These are phyloP conservation scores for Babylonia areolata DNA, from an alignment of 1,140 invertebrate genomes.

Conservation along the genomic window DNA sequence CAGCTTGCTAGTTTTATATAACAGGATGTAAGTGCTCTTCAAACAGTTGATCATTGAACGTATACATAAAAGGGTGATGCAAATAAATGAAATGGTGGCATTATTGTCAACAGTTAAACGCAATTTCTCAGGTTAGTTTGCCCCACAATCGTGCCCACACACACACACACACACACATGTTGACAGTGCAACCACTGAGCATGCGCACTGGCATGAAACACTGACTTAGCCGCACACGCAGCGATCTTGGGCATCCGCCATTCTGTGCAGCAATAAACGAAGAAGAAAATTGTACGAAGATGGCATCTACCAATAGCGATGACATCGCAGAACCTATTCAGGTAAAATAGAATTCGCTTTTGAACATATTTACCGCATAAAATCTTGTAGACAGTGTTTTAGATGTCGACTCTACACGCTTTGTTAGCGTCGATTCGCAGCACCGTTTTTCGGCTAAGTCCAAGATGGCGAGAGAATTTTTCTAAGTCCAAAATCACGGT, in stretches of 20 bases:
- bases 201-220: conserved; percentile 46
- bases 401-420: conserved; percentile 23
- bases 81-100: neutral
- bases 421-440: conserved; percentile 35
- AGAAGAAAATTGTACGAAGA: conserved; percentile 37
- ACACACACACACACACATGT: neutral
- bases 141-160: no score
- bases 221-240: conserved; percentile 52
- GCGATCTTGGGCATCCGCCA: conserved; percentile 21
- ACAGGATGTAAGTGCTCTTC: no score
- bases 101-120: neutral
- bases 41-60: neutral
- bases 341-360: conserved; percentile 31
- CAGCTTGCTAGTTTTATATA: no score
- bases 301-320: conserved; percentile 37
- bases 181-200: conserved; percentile 41
- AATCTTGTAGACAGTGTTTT: neutral
- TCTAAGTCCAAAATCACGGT: conserved; percentile 43
- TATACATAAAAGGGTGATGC: neutral
- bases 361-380: conserved; percentile 12
- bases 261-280: neutral
- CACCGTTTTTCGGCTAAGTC: conserved; percentile 47
- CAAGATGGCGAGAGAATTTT: conserved; percentile 57
- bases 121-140: no score
- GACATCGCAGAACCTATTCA: conserved; percentile 9